These are phyloP conservation scores for Lepus americanus DNA, from an alignment of 2,113 vertebrate species.

Conservation along the genomic window DNA sequence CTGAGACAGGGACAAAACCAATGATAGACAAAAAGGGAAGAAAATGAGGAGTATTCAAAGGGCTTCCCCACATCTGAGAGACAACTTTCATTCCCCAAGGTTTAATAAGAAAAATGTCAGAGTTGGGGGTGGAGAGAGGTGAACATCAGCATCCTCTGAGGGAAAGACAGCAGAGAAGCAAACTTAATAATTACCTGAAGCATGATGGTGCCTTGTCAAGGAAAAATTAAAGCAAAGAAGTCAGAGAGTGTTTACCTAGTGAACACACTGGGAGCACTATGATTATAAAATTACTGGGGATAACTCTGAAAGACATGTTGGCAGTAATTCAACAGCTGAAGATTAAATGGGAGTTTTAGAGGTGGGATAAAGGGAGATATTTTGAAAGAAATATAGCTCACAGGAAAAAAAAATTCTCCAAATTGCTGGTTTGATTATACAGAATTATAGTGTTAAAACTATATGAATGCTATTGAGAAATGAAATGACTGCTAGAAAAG, in stretches of 20 bases:
- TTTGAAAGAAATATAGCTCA: constrained; percentile 70
- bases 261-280: constrained; percentile 56
- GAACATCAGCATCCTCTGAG: background rate
- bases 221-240: constrained; percentile 66
- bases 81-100: background rate
- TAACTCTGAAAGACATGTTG: constrained; percentile 69
- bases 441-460: constrained; percentile 71
- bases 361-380: constrained; percentile 43
- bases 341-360: constrained; percentile 73
- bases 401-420: constrained; percentile 50
- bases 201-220: constrained; percentile 66
- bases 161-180: constrained; percentile 4
- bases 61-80: background rate
- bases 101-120: constrained; percentile 57
- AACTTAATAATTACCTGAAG: constrained; percentile 62
- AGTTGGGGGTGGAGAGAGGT: background rate
- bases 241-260: constrained; percentile 62
- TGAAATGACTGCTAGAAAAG: constrained; percentile 54
- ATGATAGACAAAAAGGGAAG: background rate
- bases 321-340: constrained; percentile 66
- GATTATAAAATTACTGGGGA: constrained; percentile 78
- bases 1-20: background rate
- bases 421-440: constrained; percentile 76
- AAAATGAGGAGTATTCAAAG: background rate
- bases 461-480: constrained; percentile 58